Evolutionary conservation across 2,113 vertebrate species (phyloP), one percentile per base, ranked within the genome.

Genomic region (Heliornis fulica): DNA sequence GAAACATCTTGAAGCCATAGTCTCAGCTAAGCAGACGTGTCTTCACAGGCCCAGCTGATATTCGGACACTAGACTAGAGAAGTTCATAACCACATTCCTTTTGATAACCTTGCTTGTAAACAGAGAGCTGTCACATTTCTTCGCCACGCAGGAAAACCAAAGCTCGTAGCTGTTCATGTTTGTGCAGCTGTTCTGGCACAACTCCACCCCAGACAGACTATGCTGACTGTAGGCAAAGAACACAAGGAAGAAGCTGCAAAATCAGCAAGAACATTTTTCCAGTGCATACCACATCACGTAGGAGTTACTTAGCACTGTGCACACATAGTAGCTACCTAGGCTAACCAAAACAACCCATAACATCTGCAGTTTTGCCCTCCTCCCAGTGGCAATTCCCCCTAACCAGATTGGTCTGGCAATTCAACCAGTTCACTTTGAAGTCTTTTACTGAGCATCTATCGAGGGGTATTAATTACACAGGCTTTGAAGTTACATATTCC

Each of bases 231-330:
- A 26, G 36, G 29, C 50, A 64, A 54, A 68, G 43, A 45, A 32
- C 26, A 32, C 3, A 2, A 80, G 21, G 10, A 81, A 81, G 23
- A 38, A 70, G 41, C 32, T 20, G 10, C 29, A 75, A 50, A 64
- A 57, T 11, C 13, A 59, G n/a, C 9, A 16, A 11, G 29, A 46
- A 32, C 5, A 5, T 65, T 75, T 70, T 84, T 28, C 50, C 9
- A 6, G 15, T n/a, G 23, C 18, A 59, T 40, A 29, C 36, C 29
- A n/a, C n/a, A 36, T 9, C 0, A 0, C 28, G 17, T 1, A 16
- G 22, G 36, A 69, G 18, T 36, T 34, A 20, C 34, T 32, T 16
- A 20, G 20, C 18, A 43, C 13, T n/a, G 6, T 25, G 26, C 36
- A 32, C 7, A 31, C 7, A 7, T 2, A 31, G 15, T 17, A 57